A percentile compares a stretch with the other conserved stretches of the same genome.
Conservation (phyloP, 1,140 invertebrate genomes). For the Cyphomyrmex costatus region DNA sequence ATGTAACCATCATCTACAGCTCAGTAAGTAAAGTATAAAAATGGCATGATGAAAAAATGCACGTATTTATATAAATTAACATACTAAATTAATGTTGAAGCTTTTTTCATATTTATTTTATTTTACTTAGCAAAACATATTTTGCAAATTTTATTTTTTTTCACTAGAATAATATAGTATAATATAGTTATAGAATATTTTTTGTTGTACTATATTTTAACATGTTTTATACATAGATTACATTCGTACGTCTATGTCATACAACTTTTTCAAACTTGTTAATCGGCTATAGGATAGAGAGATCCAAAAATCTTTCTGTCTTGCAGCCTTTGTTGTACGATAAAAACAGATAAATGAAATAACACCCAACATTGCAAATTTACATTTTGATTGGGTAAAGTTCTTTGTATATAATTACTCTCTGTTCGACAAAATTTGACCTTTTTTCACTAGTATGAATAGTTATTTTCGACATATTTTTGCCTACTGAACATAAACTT, state of each 20-base stretch:
- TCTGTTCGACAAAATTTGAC: too few species aligned
- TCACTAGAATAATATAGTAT: background rate
- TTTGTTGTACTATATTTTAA: constrained; percentile 9
- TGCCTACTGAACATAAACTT: too few species aligned
- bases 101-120: constrained; percentile 41
- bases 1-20: constrained; percentile 84
- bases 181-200: background rate
- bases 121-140: constrained; percentile 29
- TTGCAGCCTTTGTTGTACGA: too few species aligned
- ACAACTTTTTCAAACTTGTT: too few species aligned
- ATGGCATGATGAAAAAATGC: constrained; percentile 65
- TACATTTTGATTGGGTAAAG: constrained; percentile 34
- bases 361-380: background rate
- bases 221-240: background rate
- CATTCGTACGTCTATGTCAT: too few species aligned
- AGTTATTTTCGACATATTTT: too few species aligned
- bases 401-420: background rate
- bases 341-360: too few species aligned
- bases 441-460: too few species aligned
- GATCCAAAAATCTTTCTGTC: too few species aligned
- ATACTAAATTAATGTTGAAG: constrained; percentile 35
- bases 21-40: constrained; percentile 82
- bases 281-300: too few species aligned
- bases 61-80: constrained; percentile 49
- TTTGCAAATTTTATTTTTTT: constrained; percentile 18